Percentiles rank a stretch among this genome's conserved stretches.
These are phyloP conservation scores for Sebastes reedi DNA, from an alignment of 2,797 vertebrate species.

Conservation along the genomic window DNA sequence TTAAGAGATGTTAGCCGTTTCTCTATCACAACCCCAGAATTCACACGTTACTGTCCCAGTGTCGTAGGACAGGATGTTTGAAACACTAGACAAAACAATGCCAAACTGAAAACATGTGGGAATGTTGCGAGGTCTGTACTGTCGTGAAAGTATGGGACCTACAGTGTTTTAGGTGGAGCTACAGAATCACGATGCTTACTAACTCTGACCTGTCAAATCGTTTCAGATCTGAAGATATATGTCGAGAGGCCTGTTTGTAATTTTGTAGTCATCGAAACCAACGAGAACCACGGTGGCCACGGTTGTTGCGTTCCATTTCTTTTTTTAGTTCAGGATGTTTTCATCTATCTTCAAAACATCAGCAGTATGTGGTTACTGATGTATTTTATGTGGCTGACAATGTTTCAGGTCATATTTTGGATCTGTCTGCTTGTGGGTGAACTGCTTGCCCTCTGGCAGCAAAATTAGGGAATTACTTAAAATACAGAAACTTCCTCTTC, in stretches of 20 bases:
- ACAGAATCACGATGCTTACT: slow-evolving; percentile 26
- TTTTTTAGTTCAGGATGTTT: neutral
- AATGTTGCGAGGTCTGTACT: slow-evolving; percentile 64
- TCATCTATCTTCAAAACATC: neutral
- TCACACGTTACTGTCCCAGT: slow-evolving; percentile 13
- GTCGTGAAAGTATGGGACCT: slow-evolving; percentile 47
- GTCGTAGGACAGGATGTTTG: slow-evolving; percentile 49
- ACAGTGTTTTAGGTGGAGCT: slow-evolving; percentile 48
- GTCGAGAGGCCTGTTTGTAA: slow-evolving; percentile 18
- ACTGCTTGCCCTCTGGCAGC: slow-evolving; percentile 27
- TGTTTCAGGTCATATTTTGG: slow-evolving; percentile 44
- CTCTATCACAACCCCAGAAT: neutral
- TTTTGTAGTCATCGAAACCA: slow-evolving; percentile 32
- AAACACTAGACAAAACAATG: slow-evolving; percentile 64
- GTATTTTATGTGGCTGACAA: slow-evolving; percentile 36
- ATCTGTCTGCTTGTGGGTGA: slow-evolving; percentile 49
- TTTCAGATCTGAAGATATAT: slow-evolving; percentile 15
- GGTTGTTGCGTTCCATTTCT: slow-evolving; percentile 28
- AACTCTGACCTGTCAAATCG: slow-evolving; percentile 24
- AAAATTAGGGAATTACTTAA: slow-evolving; percentile 24
- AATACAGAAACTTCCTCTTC: slow-evolving; percentile 33
- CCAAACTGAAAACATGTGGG: slow-evolving; percentile 66
- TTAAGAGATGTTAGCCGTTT: slow-evolving; percentile 6
- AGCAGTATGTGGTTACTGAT: slow-evolving; percentile 9
- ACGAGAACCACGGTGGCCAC: neutral